These are phyloP conservation scores for Semotilus atromaculatus DNA, from an alignment of 2,797 vertebrate genomes.

Conservation along the genomic window DNA sequence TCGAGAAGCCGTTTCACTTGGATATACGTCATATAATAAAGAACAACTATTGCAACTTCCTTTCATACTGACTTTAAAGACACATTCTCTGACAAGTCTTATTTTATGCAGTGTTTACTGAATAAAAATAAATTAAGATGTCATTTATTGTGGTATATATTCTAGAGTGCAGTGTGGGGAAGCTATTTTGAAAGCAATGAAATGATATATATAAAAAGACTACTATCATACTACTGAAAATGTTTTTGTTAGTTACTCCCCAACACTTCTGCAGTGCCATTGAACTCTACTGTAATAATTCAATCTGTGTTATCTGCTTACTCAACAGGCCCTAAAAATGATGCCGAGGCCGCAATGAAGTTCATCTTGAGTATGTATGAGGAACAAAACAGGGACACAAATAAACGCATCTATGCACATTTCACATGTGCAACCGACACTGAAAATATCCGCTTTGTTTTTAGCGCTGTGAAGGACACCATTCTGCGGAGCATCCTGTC, in stretches of 20 bases:
- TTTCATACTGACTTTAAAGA: not conserved
- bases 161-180: not conserved
- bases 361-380: constrained; percentile 86
- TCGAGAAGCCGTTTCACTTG: not conserved
- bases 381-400: constrained; percentile 75
- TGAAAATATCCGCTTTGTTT: constrained; percentile 85
- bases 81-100: not conserved
- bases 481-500: constrained; percentile 80
- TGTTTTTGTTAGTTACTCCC: not conserved
- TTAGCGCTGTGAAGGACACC: constrained; percentile 84
- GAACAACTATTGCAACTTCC: not conserved
- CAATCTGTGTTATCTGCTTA: not conserved
- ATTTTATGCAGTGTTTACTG: not conserved
- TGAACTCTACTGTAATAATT: not conserved
- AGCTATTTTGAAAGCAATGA: not conserved
- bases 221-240: not conserved
- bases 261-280: not conserved
- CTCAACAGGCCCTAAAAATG: constrained; percentile 76
- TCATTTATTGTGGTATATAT: not conserved
- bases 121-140: not conserved
- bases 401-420: constrained; percentile 82
- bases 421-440: constrained; percentile 91
- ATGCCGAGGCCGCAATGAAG: constrained; percentile 77
- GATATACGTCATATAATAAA: not conserved
- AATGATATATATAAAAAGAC: not conserved